Evolutionary conservation across 1,140 invertebrate species (phyloP).

Genomic region (Nymphalis io): DNA sequence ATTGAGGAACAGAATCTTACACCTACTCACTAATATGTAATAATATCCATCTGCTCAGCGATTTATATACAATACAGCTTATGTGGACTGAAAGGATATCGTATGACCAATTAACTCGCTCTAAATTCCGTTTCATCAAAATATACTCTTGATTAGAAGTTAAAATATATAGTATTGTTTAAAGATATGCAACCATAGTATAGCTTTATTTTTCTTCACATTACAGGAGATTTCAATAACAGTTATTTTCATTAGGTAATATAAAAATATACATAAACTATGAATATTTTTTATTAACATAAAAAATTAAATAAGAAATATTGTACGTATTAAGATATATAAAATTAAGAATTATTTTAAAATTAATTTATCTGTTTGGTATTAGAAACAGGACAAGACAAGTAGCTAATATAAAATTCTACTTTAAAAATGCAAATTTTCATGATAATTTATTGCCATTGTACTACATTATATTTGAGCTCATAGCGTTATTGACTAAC

Average conservation of each 20-base stretch:
- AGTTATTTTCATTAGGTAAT: no score
- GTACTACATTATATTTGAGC: constrained; percentile 35
- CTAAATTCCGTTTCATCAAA: neutral
- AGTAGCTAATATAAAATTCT: no score
- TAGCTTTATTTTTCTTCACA: no score
- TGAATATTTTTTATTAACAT: no score
- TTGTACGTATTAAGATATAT: no score
- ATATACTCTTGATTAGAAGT: no score
- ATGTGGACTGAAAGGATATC: constrained; percentile 23
- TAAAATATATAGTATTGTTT: neutral
- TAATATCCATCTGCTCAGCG: constrained; percentile 30
- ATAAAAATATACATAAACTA: no score
- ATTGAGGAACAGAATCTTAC: constrained; percentile 49
- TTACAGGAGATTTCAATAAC: no score
- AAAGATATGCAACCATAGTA: neutral
- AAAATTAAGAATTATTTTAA: no score
- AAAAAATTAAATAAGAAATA: no score
- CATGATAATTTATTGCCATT: constrained; percentile 12
- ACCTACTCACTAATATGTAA: constrained; percentile 51
- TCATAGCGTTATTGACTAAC: constrained; percentile 65
- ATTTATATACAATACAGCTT: constrained; percentile 27
- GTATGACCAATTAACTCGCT: constrained; percentile 33
- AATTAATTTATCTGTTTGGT: no score
- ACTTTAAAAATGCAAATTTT: neutral
- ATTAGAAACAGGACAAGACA: no score